phyloP scores from a whole-genome alignment of 23 tunicate species.

The Trididemnum clinides region DNA sequence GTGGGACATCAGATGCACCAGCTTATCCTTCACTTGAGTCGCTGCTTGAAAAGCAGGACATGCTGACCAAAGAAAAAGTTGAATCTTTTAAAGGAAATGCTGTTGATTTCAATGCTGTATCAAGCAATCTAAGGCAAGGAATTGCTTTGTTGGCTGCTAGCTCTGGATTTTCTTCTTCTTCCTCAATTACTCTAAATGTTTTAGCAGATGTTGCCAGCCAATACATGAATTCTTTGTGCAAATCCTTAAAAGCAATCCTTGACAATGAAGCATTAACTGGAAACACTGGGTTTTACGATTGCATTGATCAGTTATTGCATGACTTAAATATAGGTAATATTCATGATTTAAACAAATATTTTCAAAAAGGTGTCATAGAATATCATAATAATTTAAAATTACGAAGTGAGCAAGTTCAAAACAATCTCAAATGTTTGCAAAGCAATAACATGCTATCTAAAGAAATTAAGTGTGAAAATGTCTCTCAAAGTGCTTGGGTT shows the following conservation, averaged over 20 bases:
- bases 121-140: not conserved
- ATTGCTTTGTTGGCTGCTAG: not conserved
- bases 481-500: not conserved
- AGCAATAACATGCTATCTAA: not conserved
- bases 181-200: not conserved
- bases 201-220: slow-evolving; percentile 7
- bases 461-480: not conserved
- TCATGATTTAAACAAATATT: not conserved
- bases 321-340: slow-evolving; percentile 5
- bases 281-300: slow-evolving; percentile 31
- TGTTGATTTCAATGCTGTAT: not conserved
- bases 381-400: not conserved
- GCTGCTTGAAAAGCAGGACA: not conserved
- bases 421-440: not conserved
- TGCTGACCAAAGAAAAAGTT: not conserved
- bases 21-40: not conserved
- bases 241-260: not conserved
- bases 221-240: not conserved
- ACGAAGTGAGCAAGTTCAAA: not conserved
- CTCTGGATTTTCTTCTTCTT: not conserved
- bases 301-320: slow-evolving; percentile 31
- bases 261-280: slow-evolving; percentile 34
- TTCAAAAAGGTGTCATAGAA: not conserved
- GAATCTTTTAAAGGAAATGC: not conserved
- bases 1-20: not conserved